Evolutionary conservation across 2,797 vertebrate species (phyloP).

Genomic region (Gymnothorax javanicus): DNA sequence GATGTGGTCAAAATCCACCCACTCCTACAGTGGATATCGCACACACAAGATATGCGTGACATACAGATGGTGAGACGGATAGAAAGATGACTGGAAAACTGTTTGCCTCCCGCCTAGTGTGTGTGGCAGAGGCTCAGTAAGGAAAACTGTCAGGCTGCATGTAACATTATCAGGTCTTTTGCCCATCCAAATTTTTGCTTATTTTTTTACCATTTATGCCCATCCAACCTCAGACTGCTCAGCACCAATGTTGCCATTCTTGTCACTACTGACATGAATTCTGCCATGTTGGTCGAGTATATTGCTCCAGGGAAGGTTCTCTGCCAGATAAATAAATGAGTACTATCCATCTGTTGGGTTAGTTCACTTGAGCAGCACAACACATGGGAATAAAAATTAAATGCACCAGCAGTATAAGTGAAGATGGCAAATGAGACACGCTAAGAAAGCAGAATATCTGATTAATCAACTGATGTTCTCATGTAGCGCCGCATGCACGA

Average conservation of each 20-base stretch:
- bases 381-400: neutral
- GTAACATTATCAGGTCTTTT: neutral
- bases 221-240: neutral
- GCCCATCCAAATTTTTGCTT: neutral
- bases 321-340: slow-evolving; percentile 7
- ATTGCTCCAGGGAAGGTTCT: neutral
- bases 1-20: no score
- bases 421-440: neutral
- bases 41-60: no score
- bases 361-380: neutral
- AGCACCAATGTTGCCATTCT: neutral
- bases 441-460: neutral
- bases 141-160: neutral
- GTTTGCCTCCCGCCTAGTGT: no score
- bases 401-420: neutral
- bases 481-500: neutral
- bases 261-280: neutral
- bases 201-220: neutral
- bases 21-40: no score
- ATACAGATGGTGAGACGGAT: no score
- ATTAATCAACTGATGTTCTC: neutral
- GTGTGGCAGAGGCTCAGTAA: neutral
- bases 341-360: neutral
- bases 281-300: neutral
- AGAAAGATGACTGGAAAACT: no score